Base-by-base conservation (phyloP, 1,140 invertebrate genomes). In the Drosophila micromelanica region DNA sequence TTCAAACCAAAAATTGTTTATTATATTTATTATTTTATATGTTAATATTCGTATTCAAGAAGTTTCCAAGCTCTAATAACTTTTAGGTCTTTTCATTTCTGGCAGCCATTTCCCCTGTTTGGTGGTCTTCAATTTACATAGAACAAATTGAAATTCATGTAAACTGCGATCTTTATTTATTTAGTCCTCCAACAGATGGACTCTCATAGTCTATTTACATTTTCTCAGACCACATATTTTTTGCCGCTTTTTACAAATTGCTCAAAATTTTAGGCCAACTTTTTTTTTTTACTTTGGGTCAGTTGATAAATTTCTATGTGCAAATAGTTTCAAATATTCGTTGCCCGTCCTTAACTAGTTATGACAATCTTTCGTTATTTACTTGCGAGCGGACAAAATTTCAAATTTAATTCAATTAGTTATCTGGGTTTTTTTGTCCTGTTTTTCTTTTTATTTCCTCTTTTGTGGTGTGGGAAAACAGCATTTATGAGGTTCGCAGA, bases 371-470 rank as follows among this genome's bases (percentile, higher is more conserved):
- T 32, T 43, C 49, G 55, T 27, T 15, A 57, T 72, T 45, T 54
- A 43, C 64, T 51, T 37, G 46, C 65, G 77, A 76, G 7, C 79
- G 45, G 56, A 71, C 11, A 70, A 84, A 75, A 60, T 77, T 77
- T 67, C 57, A 55, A 85, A 85, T 85, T 78, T 86, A 86, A 85
- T 85, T 85, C 82, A 86, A 85, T 87, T 85, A 78, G 78, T 80
- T 77, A 46, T 62, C 27, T 37, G 59, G 61, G 17, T 38, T 32
- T 68, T 32, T 20, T 35, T 38, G 23, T 68, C 13, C 15, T 38
- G 5, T n/a, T 11, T 46, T n/a, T 13, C 56, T n/a, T 69, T 51
- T 61, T 52, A 42, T 57, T 51, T 46, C 20, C 4, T 59, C 12
- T 20, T 35, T 3, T 37, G 5, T 60, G 40, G 9, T 35, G 3